Evolutionary conservation across 53 echinoderm and acorn worm species (phyloP).

Genomic region (Holothuria scabra): DNA sequence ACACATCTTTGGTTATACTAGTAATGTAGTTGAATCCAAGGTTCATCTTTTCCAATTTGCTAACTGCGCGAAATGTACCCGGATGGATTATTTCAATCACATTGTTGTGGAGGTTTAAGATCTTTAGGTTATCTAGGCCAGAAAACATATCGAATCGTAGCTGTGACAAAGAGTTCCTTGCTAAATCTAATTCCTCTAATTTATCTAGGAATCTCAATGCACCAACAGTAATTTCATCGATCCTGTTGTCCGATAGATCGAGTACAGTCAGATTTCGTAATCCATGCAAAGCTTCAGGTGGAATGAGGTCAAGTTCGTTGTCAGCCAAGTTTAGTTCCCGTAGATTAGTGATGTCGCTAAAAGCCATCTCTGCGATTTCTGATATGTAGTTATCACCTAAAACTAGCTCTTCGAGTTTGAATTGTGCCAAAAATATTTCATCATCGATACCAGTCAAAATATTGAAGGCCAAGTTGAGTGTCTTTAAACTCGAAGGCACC

Average conservation of each 20-base stretch:
- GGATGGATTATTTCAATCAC: conserved; percentile 18
- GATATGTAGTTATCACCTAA: conserved; percentile 24
- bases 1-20: conserved; percentile 4
- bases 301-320: conserved; percentile 34
- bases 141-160: conserved; percentile 20
- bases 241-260: conserved; percentile 23
- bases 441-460: conserved; percentile 2
- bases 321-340: not conserved
- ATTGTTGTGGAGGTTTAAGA: conserved; percentile 32
- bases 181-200: conserved; percentile 24
- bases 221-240: conserved; percentile 25
- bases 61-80: conserved; percentile 27
- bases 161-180: conserved; percentile 30
- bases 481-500: not conserved
- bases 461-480: conserved; percentile 12
- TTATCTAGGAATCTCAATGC: conserved; percentile 9
- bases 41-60: conserved; percentile 7
- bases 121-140: conserved; percentile 8
- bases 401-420: not conserved
- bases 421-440: not conserved
- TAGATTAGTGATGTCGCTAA: conserved; percentile 4
- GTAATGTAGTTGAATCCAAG: conserved; percentile 24
- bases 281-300: conserved; percentile 35
- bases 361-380: conserved; percentile 13
- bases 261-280: not conserved